Evolutionary conservation across 2,113 vertebrate genomes (phyloP).

Genomic region (Archilochus colubris): DNA sequence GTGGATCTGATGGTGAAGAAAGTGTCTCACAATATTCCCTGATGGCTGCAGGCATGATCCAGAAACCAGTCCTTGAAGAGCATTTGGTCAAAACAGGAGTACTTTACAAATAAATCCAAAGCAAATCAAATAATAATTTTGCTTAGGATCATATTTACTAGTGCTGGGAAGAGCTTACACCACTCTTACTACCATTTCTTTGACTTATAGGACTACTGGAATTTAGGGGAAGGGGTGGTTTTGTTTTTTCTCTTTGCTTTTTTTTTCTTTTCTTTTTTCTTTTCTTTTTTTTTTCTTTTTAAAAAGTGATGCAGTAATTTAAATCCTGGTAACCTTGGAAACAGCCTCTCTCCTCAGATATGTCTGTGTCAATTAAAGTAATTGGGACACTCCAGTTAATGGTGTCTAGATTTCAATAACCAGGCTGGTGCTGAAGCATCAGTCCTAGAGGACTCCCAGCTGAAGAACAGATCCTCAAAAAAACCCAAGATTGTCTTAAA

Average conservation of each 20-base stretch:
- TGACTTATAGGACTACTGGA: not conserved
- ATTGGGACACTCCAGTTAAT: slow-evolving; percentile 59
- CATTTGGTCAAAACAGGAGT: slow-evolving; percentile 11
- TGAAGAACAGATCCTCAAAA: not conserved
- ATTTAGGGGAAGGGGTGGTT: not conserved
- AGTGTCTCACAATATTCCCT: not conserved
- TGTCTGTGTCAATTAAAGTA: slow-evolving; percentile 55
- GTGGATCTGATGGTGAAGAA: not conserved
- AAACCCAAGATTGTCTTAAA: not conserved
- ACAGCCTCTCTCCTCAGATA: slow-evolving; percentile 43
- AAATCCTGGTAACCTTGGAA: slow-evolving; percentile 53
- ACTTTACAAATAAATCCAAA: not conserved
- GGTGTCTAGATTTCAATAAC: slow-evolving; percentile 31
- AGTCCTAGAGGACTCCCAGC: not conserved
- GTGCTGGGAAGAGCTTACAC: not conserved
- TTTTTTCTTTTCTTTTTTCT: fast-evolving
- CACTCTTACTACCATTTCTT: not conserved
- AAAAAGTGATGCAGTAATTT: slow-evolving; percentile 10
- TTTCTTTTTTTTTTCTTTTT: fast-evolving
- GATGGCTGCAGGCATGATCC: not conserved
- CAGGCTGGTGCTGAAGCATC: not conserved
- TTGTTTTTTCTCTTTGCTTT: too few relatives aligned
- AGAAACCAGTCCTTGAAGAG: not conserved
- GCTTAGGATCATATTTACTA: not conserved
- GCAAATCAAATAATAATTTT: not conserved